phyloP scores from a whole-genome alignment of 2,888 invertebrate species.

The Alloscopus bannaensis region DNA sequence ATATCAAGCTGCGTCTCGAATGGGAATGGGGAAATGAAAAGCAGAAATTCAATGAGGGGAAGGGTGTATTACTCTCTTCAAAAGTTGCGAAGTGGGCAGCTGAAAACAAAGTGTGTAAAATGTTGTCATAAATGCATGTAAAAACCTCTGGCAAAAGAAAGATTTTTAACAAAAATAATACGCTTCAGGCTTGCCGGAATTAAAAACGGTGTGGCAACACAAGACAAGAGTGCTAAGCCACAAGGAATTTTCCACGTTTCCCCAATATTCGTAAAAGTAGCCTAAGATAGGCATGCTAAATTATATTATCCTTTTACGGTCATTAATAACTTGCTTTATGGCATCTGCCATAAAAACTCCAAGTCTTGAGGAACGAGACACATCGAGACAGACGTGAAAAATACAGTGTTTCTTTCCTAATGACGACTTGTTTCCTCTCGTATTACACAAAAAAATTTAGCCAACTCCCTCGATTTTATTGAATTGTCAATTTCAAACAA shows the following conservation, averaged over 20 bases:
- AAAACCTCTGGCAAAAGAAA: neutral
- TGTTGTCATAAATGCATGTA: neutral
- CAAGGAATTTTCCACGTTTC: neutral
- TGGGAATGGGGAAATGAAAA: conserved; percentile 27
- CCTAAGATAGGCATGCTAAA: conserved; percentile 46
- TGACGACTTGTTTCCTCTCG: conserved; percentile 2
- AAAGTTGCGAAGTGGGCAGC: conserved; percentile 14
- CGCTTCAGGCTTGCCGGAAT: conserved; percentile 17
- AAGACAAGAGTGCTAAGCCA: neutral
- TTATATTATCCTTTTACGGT: conserved; percentile 44
- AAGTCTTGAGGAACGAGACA: no score
- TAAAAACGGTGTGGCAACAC: conserved; percentile 2
- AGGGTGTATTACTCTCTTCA: neutral
- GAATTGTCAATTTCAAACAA: conserved; percentile 30
- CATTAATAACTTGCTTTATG: conserved; percentile 45
- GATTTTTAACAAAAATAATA: neutral
- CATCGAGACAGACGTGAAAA: conserved; percentile 5
- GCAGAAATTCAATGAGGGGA: no score
- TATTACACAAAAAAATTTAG: conserved; percentile 12
- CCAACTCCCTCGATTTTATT: conserved; percentile 21
- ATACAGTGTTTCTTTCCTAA: neutral
- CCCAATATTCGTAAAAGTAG: conserved; percentile 3
- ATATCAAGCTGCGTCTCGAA: conserved; percentile 41
- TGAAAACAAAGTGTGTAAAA: conserved; percentile 7
- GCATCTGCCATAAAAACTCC: conserved; percentile 17